Percentiles rank a stretch among this genome's conserved stretches.
These are phyloP conservation scores for Rambutsinella grinnellia DNA, from an alignment of 2,888 invertebrate genomes.

Conservation along the genomic window DNA sequence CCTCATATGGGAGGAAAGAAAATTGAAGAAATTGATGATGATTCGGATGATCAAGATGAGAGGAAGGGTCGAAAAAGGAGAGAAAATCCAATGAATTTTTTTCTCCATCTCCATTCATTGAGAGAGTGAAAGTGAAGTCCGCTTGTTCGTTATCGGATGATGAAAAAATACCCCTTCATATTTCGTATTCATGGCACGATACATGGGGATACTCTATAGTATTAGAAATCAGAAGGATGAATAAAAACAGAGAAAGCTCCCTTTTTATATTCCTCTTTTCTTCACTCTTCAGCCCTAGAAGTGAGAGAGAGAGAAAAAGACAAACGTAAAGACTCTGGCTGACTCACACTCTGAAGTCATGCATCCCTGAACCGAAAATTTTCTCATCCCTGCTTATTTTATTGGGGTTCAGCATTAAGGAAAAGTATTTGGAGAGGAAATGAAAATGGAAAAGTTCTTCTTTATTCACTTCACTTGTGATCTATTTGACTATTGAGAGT, in stretches of 20 bases:
- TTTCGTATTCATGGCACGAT: constrained; percentile 49
- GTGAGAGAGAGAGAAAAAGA: background rate
- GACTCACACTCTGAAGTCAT: too few species aligned
- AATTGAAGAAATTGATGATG: background rate
- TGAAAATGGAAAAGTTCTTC: constrained; percentile 8
- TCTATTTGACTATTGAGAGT: constrained; percentile 54
- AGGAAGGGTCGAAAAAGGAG: background rate
- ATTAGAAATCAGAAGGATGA: constrained; percentile 21
- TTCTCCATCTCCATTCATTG: background rate
- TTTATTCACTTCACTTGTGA: constrained; percentile 50
- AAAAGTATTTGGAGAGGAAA: background rate
- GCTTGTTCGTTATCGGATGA: background rate
- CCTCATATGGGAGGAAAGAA: background rate
- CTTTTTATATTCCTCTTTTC: background rate
- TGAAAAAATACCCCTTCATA: constrained; percentile 18
- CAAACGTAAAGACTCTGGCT: background rate
- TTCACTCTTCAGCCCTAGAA: background rate
- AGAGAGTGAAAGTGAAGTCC: background rate
- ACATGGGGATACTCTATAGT: constrained; percentile 28
- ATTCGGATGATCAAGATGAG: background rate
- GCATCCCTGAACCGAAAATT: background rate
- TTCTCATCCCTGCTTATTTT: background rate
- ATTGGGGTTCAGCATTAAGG: background rate
- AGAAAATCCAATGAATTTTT: background rate
- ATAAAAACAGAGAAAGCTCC: constrained; percentile 26